These are phyloP conservation scores for Galeruca laticollis DNA, from an alignment of 2,888 invertebrate species.

Conservation along the genomic window DNA sequence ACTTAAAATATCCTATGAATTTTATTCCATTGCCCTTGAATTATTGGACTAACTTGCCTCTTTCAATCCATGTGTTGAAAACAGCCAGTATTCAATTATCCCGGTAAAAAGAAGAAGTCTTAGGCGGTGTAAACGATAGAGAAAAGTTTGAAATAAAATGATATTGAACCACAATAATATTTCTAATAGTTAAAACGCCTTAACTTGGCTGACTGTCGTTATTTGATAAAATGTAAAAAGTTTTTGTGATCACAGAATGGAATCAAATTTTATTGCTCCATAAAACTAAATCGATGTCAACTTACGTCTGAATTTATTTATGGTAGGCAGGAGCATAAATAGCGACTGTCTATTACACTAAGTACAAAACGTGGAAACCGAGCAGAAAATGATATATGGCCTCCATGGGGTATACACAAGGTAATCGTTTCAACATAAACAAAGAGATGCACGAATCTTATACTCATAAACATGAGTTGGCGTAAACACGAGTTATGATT, in stretches of 20 bases:
- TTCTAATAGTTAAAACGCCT: too few species aligned
- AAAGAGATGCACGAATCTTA: slow-evolving; percentile 36
- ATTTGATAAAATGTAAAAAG: not conserved
- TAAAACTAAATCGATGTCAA: slow-evolving; percentile 25
- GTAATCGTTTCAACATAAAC: slow-evolving; percentile 40
- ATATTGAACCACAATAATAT: too few species aligned
- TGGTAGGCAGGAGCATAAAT: slow-evolving; percentile 16
- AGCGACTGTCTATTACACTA: slow-evolving; percentile 20
- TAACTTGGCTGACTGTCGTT: not conserved
- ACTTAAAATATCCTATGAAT: too few species aligned
- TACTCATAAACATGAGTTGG: slow-evolving; percentile 55
- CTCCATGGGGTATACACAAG: slow-evolving; percentile 15
- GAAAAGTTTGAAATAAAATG: too few species aligned
- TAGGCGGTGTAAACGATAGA: too few species aligned
- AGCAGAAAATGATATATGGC: slow-evolving; percentile 24
- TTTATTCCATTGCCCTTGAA: too few species aligned
- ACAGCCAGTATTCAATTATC: too few species aligned
- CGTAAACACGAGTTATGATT: slow-evolving; percentile 52
- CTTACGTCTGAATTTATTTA: slow-evolving; percentile 10
- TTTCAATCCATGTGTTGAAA: too few species aligned
- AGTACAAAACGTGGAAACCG: slow-evolving; percentile 29
- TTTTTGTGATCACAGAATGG: not conserved
- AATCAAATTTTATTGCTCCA: slow-evolving; percentile 10
- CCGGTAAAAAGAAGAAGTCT: too few species aligned
- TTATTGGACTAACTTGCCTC: too few species aligned